Conservation (phyloP, 2,797 vertebrate species). For the Pachyuromys duprasi region DNA sequence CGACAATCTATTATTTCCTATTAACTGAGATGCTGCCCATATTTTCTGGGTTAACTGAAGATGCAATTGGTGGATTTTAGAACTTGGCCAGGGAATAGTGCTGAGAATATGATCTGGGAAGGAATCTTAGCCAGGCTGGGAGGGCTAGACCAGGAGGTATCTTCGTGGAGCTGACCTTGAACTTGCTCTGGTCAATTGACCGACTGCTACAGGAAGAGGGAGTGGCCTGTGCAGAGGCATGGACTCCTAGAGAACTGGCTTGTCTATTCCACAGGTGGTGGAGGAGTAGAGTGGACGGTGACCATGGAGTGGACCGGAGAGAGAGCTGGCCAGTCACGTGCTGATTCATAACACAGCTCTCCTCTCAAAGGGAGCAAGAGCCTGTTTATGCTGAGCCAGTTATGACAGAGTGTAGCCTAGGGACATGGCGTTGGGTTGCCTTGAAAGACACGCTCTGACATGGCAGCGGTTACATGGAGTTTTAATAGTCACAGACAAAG, state of each 20-base stretch:
- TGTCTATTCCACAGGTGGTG: not conserved
- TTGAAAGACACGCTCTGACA: not conserved
- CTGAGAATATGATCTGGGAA: not conserved
- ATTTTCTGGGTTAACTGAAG: not conserved
- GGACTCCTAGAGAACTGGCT: not conserved
- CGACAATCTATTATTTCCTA: not conserved
- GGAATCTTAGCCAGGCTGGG: not conserved
- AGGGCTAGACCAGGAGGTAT: not conserved
- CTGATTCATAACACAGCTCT: not conserved
- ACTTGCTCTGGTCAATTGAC: not conserved
- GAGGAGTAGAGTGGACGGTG: not conserved
- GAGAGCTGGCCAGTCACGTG: not conserved
- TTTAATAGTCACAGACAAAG: not conserved
- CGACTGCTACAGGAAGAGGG: not conserved
- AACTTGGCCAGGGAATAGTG: not conserved
- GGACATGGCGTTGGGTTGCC: not conserved
- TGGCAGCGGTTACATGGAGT: not conserved
- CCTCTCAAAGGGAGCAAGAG: not conserved
- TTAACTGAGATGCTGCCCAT: not conserved
- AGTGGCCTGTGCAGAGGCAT: not conserved
- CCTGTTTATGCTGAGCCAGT: not conserved
- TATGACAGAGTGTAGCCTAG: not conserved
- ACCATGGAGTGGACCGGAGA: fast-evolving
- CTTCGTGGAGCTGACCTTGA: not conserved
- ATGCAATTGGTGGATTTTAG: not conserved